These are phyloP conservation scores for Zootoca vivipara DNA, from an alignment of 2,113 vertebrate genomes.

Conservation along the genomic window DNA sequence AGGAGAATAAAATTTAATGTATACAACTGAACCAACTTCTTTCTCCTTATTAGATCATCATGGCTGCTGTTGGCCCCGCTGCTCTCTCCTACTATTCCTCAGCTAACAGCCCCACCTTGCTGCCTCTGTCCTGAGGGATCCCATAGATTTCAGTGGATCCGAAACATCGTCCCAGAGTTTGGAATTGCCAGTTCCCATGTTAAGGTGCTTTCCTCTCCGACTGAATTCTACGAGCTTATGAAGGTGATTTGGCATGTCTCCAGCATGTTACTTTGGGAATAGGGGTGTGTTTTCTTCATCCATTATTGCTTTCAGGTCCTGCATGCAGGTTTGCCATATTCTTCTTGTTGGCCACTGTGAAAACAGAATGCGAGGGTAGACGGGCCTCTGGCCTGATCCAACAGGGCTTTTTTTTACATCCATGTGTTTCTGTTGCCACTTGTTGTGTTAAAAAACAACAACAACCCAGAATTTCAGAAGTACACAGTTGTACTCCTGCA, in stretches of 20 bases:
- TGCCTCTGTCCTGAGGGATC: constrained; percentile 79
- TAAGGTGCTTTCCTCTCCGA: constrained; percentile 86
- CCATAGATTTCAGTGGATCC: constrained; percentile 90
- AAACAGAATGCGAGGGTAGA: too few species aligned
- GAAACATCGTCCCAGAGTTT: constrained; percentile 90
- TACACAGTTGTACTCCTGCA: not conserved
- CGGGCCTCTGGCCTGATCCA: too few species aligned
- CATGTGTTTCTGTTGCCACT: not conserved
- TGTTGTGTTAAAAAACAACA: not conserved
- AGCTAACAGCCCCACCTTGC: constrained; percentile 70
- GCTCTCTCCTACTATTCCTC: constrained; percentile 80
- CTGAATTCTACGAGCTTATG: constrained; percentile 92
- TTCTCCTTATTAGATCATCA: constrained; percentile 81
- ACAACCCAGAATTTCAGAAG: not conserved
- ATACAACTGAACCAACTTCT: constrained; percentile 1
- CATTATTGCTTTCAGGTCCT: too few species aligned
- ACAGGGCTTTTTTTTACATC: not conserved
- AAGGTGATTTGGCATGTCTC: constrained; percentile 79
- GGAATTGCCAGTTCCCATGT: constrained; percentile 85
- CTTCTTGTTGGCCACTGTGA: too few species aligned
- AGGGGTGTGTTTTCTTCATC: not conserved
- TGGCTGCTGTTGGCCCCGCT: constrained; percentile 91
- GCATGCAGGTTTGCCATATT: too few species aligned
- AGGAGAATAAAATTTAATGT: not conserved
- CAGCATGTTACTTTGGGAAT: not conserved